These are phyloP conservation scores for Stenopsyche tienmushanensis DNA, from an alignment of 1,140 invertebrate genomes.

Conservation along the genomic window DNA sequence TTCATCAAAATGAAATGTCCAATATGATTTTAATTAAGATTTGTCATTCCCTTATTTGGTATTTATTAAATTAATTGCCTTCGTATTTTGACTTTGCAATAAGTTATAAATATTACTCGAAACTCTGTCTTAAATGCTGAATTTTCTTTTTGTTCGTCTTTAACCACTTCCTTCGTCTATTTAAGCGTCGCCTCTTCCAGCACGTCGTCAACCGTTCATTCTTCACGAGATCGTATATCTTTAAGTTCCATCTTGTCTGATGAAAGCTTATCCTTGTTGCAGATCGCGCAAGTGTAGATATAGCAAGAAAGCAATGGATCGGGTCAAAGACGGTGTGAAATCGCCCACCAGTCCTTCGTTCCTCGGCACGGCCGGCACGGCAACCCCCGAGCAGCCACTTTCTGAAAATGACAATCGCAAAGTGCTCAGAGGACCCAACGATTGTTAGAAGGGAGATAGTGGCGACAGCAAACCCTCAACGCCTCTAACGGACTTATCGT, in stretches of 20 bases:
- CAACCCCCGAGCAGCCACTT: neutral
- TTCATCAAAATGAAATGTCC: too few relatives aligned
- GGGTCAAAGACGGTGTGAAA: neutral
- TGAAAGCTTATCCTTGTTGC: neutral
- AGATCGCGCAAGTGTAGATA: neutral
- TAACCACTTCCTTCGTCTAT: too few relatives aligned
- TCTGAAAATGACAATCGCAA: constrained; percentile 2
- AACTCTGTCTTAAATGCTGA: too few relatives aligned
- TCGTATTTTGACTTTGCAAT: too few relatives aligned
- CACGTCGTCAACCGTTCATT: too few relatives aligned
- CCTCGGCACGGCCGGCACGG: neutral
- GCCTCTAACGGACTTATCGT: constrained; percentile 19
- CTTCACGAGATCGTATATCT: neutral
- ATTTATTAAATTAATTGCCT: too few relatives aligned
- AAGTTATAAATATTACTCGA: too few relatives aligned
- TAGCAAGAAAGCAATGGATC: neutral
- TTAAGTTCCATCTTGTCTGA: neutral
- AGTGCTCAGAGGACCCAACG: neutral
- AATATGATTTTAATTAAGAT: too few relatives aligned
- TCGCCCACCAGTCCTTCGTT: neutral
- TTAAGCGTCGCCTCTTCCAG: too few relatives aligned
- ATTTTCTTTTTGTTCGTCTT: too few relatives aligned
- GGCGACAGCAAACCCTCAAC: constrained; percentile 7
- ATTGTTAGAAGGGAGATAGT: constrained; percentile 28
- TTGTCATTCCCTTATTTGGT: too few relatives aligned